Evolutionary conservation across 2,113 vertebrate genomes (phyloP).

Genomic region (Cichladusa arquata): DNA sequence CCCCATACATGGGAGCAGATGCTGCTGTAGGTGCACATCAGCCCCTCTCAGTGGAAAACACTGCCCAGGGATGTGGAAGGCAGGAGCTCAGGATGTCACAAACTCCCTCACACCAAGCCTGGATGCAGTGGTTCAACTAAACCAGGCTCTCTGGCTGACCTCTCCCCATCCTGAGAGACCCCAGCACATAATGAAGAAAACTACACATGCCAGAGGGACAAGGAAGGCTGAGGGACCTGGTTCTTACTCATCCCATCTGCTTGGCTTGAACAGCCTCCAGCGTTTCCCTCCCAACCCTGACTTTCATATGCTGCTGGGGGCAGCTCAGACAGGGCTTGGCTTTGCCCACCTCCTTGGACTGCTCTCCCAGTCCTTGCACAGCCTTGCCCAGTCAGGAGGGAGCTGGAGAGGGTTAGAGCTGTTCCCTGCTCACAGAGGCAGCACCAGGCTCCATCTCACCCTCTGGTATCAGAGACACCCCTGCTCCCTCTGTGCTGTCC

Average conservation of each 20-base stretch:
- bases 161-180: background rate
- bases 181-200: background rate
- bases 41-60: background rate
- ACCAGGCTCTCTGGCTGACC: background rate
- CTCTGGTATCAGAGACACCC: background rate
- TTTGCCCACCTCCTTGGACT: background rate
- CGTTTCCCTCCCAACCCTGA: background rate
- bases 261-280: background rate
- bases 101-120: accelerated
- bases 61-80: accelerated
- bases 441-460: background rate
- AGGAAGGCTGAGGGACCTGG: background rate
- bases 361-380: background rate
- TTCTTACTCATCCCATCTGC: background rate
- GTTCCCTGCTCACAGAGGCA: background rate
- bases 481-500: background rate
- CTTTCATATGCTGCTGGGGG: background rate
- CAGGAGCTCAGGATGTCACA: background rate
- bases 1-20: accelerated
- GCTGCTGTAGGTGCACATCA: background rate
- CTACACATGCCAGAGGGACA: accelerated
- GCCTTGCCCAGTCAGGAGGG: background rate
- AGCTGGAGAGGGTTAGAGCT: background rate
- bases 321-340: background rate
- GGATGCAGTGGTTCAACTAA: background rate